Conservation (phyloP, 2,113 vertebrate species). For the Perccottus glenii region DNA sequence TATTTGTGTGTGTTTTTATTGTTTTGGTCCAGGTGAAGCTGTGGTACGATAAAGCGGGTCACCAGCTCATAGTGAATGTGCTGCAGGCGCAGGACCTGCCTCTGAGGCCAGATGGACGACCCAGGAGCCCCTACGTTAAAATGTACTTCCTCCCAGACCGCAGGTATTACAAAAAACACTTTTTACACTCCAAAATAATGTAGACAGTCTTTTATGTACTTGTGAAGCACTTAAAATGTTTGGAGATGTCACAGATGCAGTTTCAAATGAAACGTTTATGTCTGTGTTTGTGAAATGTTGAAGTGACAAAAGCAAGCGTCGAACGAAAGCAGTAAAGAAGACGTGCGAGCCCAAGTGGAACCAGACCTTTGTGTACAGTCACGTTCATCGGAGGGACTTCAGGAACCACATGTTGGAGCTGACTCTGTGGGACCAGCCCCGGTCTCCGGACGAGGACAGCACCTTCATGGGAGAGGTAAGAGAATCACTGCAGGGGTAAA, state of each 20-base stretch:
- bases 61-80: constrained; percentile 97
- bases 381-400: constrained; percentile 97
- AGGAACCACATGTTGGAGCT: constrained; percentile 98
- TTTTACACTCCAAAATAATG: no score
- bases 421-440: constrained; percentile 96
- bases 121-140: constrained; percentile 97
- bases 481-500: background rate
- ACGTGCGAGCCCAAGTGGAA: constrained; percentile 97
- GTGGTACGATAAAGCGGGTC: constrained; percentile 97
- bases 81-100: constrained; percentile 92
- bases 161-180: constrained; percentile 64
- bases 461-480: constrained; percentile 95
- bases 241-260: background rate
- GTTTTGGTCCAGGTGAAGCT: constrained; percentile 86
- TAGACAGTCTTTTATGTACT: no score
- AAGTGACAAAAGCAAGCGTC: constrained; percentile 98
- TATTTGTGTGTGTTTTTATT: constrained; percentile 15
- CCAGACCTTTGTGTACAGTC: constrained; percentile 96
- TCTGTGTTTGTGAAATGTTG: constrained; percentile 7
- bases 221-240: no score
- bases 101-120: constrained; percentile 88
- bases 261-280: no score
- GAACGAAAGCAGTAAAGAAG: constrained; percentile 97
- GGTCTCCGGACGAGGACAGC: constrained; percentile 94
- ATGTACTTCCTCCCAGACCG: constrained; percentile 99